Percentiles rank a stretch among this genome's conserved stretches.
Conservation (phyloP, 1,140 invertebrate genomes). For the Leguminivora glycinivorella region DNA sequence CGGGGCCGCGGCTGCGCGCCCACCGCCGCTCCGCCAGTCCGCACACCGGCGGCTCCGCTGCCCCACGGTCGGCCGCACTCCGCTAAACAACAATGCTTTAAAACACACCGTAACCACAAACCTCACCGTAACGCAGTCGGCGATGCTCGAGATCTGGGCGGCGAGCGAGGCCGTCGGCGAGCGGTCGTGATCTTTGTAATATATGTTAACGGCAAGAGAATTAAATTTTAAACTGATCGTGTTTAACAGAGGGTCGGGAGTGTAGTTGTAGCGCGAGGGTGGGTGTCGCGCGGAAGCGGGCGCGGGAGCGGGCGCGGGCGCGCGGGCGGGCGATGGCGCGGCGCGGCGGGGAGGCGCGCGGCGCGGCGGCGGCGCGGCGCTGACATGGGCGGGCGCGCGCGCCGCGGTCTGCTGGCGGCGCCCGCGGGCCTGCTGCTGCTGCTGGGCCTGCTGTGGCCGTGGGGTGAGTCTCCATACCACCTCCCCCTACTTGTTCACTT, state of each 20-base stretch:
- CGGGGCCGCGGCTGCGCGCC: constrained; percentile 55
- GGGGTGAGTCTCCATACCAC: constrained; percentile 49
- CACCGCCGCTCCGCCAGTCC: constrained; percentile 68
- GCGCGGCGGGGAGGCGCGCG: constrained; percentile 60
- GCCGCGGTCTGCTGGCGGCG: constrained; percentile 70
- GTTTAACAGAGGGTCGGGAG: constrained; percentile 64
- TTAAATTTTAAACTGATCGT: constrained; percentile 66
- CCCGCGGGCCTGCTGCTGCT: constrained; percentile 72
- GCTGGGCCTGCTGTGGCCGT: constrained; percentile 71
- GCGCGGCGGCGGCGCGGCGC: constrained; percentile 63
- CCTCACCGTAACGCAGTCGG: constrained; percentile 57
- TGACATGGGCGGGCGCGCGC: constrained; percentile 73
- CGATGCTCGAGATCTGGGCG: constrained; percentile 69
- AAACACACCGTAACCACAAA: constrained; percentile 69
- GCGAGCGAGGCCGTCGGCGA: constrained; percentile 71
- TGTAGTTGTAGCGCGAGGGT: constrained; percentile 60
- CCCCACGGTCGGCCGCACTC: constrained; percentile 76
- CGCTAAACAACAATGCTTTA: constrained; percentile 75
- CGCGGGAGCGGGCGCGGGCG: constrained; percentile 15
- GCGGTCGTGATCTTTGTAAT: constrained; percentile 67
- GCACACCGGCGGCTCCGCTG: constrained; percentile 78
- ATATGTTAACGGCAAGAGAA: constrained; percentile 70
- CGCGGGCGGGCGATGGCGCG: constrained; percentile 56
- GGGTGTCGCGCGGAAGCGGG: constrained; percentile 49
- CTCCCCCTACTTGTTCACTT: neutral